Evolutionary conservation across 1,140 invertebrate genomes (phyloP), one percentile per base, ranked within the genome.

Genomic region (Anastrepha ludens): DNA sequence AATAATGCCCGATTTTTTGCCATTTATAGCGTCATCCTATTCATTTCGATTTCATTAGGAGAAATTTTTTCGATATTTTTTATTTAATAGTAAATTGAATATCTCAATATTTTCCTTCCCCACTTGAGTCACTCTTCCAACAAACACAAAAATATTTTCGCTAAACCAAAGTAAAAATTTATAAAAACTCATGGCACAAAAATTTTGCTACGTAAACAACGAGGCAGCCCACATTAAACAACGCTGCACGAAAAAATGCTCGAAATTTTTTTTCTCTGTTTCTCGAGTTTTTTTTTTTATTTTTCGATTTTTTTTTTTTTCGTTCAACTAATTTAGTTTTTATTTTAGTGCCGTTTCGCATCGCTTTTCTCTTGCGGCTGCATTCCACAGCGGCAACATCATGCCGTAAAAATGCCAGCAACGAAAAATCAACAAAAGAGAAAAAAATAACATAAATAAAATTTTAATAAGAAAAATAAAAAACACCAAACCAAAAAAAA

Each of bases 321-420:
- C 29, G 29, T 29, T 29, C 29, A 29, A 29, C 29, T 29, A 29
- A 29, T 29, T 29, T 29, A 29, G 29, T 29, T 29, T 29, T 29
- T 29, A 29, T 29, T 29, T 81, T 55, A 20, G 5, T 81, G 47
- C 44, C 47, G 20, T 20, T 81, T 81, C 55, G 74, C 47, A 50
- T 20, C 74, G n/a, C 20, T 81, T 55, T 81, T 58, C 47, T 20
- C 39, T 50, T 81, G 47, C n/a, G 17, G 47, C 74, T 55, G 47
- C 74, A 81, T 81, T 55, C 74, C 74, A 55, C 47, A 29, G 17
- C 29, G 74, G 13, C 44, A 55, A 55, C 74, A 81, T 81, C 74
- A 55, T 55, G 47, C 74, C 47, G 44, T 81, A 81, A 81, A 81
- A 81, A 81, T 81, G 74, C 74, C 74, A 55, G n/a, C 74, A 50